A percentile compares a stretch with the other conserved stretches of the same genome.
These are phyloP conservation scores for Venustaconcha ellipsiformis DNA, from an alignment of 1,140 invertebrate genomes.

Conservation along the genomic window DNA sequence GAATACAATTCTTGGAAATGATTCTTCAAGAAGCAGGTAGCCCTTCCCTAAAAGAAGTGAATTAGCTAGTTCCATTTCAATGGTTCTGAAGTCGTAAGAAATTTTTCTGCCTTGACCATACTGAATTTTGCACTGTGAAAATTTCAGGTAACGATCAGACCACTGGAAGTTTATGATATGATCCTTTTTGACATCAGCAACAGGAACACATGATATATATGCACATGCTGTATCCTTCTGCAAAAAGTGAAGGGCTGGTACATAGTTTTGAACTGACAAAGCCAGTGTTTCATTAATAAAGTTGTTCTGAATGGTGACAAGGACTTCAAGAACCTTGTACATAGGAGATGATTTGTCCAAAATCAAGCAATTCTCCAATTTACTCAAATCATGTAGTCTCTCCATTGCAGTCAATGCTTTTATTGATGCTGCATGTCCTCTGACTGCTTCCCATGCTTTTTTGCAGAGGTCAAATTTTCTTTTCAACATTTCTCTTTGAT, in stretches of 20 bases:
- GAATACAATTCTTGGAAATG: slow-evolving; percentile 17
- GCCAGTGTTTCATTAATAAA: slow-evolving; percentile 6
- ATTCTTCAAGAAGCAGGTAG: neutral
- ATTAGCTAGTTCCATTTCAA: slow-evolving; percentile 15
- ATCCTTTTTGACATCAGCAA: slow-evolving; percentile 12
- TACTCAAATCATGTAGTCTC: neutral
- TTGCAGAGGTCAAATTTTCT: slow-evolving; percentile 12
- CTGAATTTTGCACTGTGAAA: slow-evolving; percentile 9
- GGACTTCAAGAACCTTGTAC: slow-evolving; percentile 4
- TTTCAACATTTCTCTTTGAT: neutral
- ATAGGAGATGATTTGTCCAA: slow-evolving; percentile 4
- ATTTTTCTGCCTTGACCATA: slow-evolving; percentile 15
- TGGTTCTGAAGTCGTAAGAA: slow-evolving; percentile 22
- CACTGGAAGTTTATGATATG: slow-evolving; percentile 3
- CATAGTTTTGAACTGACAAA: slow-evolving; percentile 4
- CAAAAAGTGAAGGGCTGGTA: slow-evolving; percentile 11
- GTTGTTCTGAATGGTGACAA: slow-evolving; percentile 15
- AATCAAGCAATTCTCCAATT: slow-evolving; percentile 16
- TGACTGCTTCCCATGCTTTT: neutral
- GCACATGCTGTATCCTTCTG: neutral
- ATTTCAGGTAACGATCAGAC: neutral
- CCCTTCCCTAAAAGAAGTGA: neutral
- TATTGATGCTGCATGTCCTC: neutral
- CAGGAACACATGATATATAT: slow-evolving; percentile 1
- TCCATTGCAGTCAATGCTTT: neutral